Base-by-base conservation (phyloP, 1,140 invertebrate genomes). In the Hycleus phaleratus region DNA sequence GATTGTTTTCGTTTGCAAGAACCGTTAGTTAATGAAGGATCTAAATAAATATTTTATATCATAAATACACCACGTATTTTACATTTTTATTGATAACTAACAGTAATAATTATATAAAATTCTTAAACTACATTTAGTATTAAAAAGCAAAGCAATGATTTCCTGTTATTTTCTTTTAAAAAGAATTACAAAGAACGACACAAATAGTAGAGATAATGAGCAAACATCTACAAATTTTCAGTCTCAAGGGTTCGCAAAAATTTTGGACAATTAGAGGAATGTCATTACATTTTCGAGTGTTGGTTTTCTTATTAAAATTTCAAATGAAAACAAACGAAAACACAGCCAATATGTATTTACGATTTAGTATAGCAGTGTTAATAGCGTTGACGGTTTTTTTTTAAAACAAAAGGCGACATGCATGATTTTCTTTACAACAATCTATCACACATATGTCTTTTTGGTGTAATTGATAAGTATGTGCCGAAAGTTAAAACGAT, bases 1-100 rank as follows among this genome's bases (percentile, higher is more conserved):
- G 91, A 93, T 69, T 87, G 82, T 62, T 91, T 74, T 67, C 78
- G 90, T 68, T 77, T 86, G 63, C 86, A 91, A 79, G 84, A 87
- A 58, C 66, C 67, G 7, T 63, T 73, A 48, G 62, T 38, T 38
- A 40, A 67, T 55, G 57, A 48, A 38, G 38, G 38, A 56, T 4
- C 46, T 48, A 52, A 26, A 47, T 12, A 42, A 42, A 42, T 11
- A 12, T 6, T 44, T 51, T 25, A 44, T 26, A 46, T 24, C 43
- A 55, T 56, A 39, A 39, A 32, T 56, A 18, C 18, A 18, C 18
- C 18, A 18, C 18, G 18, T 18, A 18, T 18, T 18, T 18, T 18
- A 18, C 18, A 26, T 26, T 38, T 48, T 48, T 52, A 44, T 58
- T 32, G 32, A 7, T 32, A 32, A 5, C 7, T 32, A 5, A 32